A percentile compares a stretch with the other conserved stretches of the same genome.
Conservation (phyloP, 2,888 invertebrate species). For the Psylliodes chrysocephalus region DNA sequence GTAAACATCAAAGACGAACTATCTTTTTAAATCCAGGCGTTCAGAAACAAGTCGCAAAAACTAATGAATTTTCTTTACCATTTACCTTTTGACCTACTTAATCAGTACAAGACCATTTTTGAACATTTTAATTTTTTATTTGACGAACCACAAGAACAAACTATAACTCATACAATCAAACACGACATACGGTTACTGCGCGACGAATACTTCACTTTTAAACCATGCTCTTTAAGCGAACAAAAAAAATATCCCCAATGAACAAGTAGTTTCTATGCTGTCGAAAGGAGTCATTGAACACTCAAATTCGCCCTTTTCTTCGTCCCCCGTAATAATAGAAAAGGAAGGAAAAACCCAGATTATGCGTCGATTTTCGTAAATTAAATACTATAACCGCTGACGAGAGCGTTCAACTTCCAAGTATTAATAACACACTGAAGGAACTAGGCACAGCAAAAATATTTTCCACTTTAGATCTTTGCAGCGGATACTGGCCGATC, state of each 20-base stretch:
- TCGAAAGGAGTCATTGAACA: slow-evolving; percentile 24
- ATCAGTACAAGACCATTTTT: background rate
- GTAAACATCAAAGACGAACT: background rate
- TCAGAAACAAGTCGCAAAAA: too few species aligned
- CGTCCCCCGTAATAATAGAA: slow-evolving; percentile 13
- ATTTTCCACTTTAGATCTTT: slow-evolving; percentile 17
- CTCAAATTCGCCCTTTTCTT: slow-evolving; percentile 8
- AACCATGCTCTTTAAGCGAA: background rate
- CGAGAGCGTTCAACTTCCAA: background rate
- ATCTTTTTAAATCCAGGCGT: background rate
- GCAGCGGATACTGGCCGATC: slow-evolving; percentile 29
- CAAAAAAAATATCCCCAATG: slow-evolving; percentile 15
- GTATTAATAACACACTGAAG: slow-evolving; percentile 14
- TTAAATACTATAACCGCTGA: background rate
- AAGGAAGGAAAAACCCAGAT: slow-evolving; percentile 10
- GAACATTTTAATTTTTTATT: background rate
- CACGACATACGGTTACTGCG: background rate
- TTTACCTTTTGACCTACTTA: too few species aligned
- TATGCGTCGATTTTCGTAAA: slow-evolving; percentile 11
- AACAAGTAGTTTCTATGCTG: slow-evolving; percentile 18
- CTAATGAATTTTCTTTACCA: too few species aligned
- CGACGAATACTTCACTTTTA: background rate
- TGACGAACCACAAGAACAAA: background rate
- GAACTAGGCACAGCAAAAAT: too few species aligned
- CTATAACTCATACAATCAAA: background rate